Evolutionary conservation across 1,140 invertebrate genomes (phyloP).

Genomic region (Drosophila carrolli): DNA sequence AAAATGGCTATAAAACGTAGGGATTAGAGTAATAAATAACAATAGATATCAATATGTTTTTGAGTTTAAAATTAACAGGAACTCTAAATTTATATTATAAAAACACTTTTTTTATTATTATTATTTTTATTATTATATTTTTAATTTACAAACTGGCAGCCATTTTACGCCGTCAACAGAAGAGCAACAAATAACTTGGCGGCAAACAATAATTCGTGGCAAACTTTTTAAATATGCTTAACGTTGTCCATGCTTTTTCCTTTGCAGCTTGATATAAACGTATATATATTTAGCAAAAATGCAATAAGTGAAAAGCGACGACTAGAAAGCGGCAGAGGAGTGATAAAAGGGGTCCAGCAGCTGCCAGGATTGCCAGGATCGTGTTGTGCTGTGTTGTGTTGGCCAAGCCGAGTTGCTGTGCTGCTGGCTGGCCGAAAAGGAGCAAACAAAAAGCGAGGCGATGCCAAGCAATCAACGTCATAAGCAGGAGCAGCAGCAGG

Average conservation of each 20-base stretch:
- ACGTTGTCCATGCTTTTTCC: slow-evolving; percentile 34
- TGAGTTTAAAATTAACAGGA: no score
- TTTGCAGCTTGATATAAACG: slow-evolving; percentile 11
- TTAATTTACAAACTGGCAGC: background rate
- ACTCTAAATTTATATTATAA: no score
- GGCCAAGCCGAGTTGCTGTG: slow-evolving; percentile 20
- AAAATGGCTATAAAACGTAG: no score
- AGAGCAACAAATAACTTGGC: background rate
- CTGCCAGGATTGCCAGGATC: slow-evolving; percentile 12
- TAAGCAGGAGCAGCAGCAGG: slow-evolving; percentile 55
- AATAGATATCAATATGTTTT: no score
- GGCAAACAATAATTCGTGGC: slow-evolving; percentile 27
- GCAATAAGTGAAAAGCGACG: slow-evolving; percentile 26
- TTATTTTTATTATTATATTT: background rate
- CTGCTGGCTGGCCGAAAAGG: slow-evolving; percentile 16
- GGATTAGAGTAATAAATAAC: no score
- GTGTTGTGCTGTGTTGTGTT: slow-evolving; percentile 13
- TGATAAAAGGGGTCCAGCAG: slow-evolving; percentile 30
- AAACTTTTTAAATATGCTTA: slow-evolving; percentile 69
- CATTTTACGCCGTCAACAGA: background rate
- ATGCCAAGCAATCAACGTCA: slow-evolving; percentile 80
- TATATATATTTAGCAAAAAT: slow-evolving; percentile 23
- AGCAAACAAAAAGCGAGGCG: slow-evolving; percentile 65
- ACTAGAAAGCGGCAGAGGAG: slow-evolving; percentile 4
- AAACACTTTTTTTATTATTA: no score